Percentiles rank a stretch among this genome's conserved stretches.
Evolutionary conservation across 1,140 invertebrate species (phyloP).

Genomic region (Chymomyza costata): DNA sequence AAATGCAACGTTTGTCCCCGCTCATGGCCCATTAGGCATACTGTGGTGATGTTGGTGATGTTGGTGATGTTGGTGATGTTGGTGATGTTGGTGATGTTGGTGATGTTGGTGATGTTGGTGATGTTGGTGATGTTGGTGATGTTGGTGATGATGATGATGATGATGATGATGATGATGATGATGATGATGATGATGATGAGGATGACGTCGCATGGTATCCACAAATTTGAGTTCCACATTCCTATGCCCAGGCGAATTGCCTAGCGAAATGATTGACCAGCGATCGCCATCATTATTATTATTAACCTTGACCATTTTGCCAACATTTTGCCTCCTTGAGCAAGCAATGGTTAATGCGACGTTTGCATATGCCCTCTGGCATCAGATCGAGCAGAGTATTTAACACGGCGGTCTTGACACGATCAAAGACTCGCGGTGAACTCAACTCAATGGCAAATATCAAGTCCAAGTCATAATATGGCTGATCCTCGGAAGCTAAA

Average conservation of each 20-base stretch:
- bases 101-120: too few species aligned
- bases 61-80: too few species aligned
- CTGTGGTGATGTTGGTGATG: too few species aligned
- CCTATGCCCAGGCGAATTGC: constrained; percentile 88
- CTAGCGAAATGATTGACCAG: constrained; percentile 97
- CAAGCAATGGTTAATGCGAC: constrained; percentile 91
- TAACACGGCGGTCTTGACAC: constrained; percentile 94
- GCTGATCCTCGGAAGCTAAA: constrained; percentile 86
- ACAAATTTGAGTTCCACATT: constrained; percentile 99
- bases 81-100: too few species aligned
- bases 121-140: too few species aligned
- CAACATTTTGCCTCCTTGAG: constrained; percentile 98
- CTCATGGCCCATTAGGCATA: constrained; percentile 98
- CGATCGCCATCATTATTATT: constrained; percentile 88
- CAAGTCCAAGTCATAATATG: constrained; percentile 98
- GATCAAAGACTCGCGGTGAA: constrained; percentile 85
- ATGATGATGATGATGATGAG: too few species aligned
- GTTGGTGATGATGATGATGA: too few species aligned
- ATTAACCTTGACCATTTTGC: constrained; percentile 98
- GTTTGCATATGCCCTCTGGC: constrained; percentile 90
- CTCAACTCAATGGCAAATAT: constrained; percentile 96
- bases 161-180: too few species aligned
- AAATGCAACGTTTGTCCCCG: constrained; percentile 92
- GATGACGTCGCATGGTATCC: constrained; percentile 96
- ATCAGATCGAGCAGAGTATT: constrained; percentile 93